A percentile compares a stretch with the other conserved stretches of the same genome.
phyloP scores from a whole-genome alignment of 2,888 invertebrate species.

The Microdon myrmicae region DNA sequence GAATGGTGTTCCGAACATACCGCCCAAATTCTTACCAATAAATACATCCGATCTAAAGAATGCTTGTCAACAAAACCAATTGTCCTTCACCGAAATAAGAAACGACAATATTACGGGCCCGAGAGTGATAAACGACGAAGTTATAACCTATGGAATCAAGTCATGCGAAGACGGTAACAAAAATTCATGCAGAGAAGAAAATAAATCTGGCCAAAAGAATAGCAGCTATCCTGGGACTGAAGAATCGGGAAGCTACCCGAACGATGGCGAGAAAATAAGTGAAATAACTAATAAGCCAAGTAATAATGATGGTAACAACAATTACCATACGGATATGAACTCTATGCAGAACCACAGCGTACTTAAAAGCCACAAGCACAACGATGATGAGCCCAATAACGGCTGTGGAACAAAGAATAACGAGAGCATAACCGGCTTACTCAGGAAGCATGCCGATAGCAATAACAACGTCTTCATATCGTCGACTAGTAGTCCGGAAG shows the following conservation, averaged over 20 bases:
- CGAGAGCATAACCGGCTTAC: conserved; percentile 3
- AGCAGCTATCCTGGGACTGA: conserved; percentile 40
- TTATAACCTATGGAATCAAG: not conserved
- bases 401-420: conserved; percentile 21
- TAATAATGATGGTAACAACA: conserved; percentile 54
- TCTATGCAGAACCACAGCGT: conserved; percentile 54
- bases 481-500: not conserved
- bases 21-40: conserved; percentile 21
- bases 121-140: not conserved
- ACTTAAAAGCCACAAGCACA: conserved; percentile 41
- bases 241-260: conserved; percentile 55
- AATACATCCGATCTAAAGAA: conserved; percentile 19
- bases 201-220: conserved; percentile 22
- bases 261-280: conserved; percentile 52
- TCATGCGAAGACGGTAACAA: conserved; percentile 22
- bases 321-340: conserved; percentile 58
- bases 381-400: conserved; percentile 36
- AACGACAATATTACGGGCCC: not conserved
- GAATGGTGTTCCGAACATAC: conserved; percentile 44
- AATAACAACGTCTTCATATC: conserved; percentile 23
- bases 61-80: conserved; percentile 8
- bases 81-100: conserved; percentile 6
- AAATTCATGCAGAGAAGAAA: conserved; percentile 41
- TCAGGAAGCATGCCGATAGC: conserved; percentile 16
- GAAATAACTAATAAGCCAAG: conserved; percentile 6